Percentiles rank a stretch among this genome's conserved stretches.
These are phyloP conservation scores for Chaetops frenatus DNA, from an alignment of 2,113 vertebrate species.

Conservation along the genomic window DNA sequence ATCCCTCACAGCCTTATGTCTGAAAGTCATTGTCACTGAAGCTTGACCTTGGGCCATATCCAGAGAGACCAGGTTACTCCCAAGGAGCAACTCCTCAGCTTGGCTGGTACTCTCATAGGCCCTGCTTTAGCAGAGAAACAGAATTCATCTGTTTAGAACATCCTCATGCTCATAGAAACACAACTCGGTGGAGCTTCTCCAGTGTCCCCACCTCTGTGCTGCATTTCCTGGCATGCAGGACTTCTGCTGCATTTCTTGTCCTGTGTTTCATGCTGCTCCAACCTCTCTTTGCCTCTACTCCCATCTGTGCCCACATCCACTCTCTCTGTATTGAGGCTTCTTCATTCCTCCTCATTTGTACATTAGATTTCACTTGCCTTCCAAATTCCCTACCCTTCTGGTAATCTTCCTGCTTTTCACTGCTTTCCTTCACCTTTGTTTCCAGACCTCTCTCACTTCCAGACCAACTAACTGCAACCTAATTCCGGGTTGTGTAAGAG, in stretches of 20 bases:
- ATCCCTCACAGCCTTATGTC: neutral
- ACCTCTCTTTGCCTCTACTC: neutral
- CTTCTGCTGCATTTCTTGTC: neutral
- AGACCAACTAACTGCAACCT: neutral
- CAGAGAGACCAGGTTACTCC: neutral
- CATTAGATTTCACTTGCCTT: neutral
- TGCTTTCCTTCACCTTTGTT: neutral
- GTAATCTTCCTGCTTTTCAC: neutral
- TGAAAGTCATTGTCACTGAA: neutral
- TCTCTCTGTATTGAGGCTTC: neutral
- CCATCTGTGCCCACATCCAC: neutral
- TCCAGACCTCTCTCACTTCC: neutral
- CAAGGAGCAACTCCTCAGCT: neutral
- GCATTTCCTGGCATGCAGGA: neutral
- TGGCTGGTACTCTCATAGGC: neutral
- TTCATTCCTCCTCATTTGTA: neutral
- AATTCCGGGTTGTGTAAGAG: neutral
- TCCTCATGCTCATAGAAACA: neutral
- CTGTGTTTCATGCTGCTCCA: neutral
- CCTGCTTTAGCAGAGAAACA: neutral
- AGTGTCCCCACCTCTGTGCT: neutral
- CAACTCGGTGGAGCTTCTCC: neutral
- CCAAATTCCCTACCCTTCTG: neutral
- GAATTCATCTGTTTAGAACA: neutral
- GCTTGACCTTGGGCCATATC: neutral